Conservation (phyloP, 2,888 invertebrate species). For the Melikaiella ostensackeni region DNA sequence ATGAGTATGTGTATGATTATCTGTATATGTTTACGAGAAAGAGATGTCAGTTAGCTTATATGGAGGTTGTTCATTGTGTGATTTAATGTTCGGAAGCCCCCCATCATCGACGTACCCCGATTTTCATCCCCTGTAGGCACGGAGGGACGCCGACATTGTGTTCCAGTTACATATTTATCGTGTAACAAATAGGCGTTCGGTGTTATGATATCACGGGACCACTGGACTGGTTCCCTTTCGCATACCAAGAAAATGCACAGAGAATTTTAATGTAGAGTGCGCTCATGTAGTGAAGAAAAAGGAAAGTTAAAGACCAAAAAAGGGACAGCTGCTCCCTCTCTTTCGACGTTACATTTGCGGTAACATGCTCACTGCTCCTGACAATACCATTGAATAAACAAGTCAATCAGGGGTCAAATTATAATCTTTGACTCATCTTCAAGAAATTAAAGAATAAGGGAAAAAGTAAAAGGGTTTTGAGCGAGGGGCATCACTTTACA, state of each 20-base stretch:
- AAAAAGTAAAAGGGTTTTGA: too few relatives aligned
- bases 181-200: conserved; percentile 74
- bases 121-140: conserved; percentile 49
- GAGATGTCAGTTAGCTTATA: conserved; percentile 47
- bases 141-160: conserved; percentile 65
- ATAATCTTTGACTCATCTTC: not conserved
- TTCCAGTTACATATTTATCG: conserved; percentile 76
- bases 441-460: not conserved
- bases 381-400: conserved; percentile 62
- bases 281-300: conserved; percentile 42
- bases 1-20: conserved; percentile 41
- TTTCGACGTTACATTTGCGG: conserved; percentile 60
- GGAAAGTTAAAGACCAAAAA: conserved; percentile 36
- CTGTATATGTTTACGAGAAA: conserved; percentile 48
- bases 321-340: conserved; percentile 65
- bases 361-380: conserved; percentile 60
- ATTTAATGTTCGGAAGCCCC: conserved; percentile 67
- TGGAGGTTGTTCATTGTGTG: conserved; percentile 56
- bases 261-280: conserved; percentile 43
- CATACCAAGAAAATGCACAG: conserved; percentile 47
- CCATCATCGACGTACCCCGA: conserved; percentile 54
- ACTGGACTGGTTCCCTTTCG: conserved; percentile 67
- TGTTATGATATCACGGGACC: conserved; percentile 73
- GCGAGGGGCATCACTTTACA: too few relatives aligned
- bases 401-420: conserved; percentile 57